phyloP scores from a whole-genome alignment of 2,888 invertebrate genomes.

The Tuta absoluta region DNA sequence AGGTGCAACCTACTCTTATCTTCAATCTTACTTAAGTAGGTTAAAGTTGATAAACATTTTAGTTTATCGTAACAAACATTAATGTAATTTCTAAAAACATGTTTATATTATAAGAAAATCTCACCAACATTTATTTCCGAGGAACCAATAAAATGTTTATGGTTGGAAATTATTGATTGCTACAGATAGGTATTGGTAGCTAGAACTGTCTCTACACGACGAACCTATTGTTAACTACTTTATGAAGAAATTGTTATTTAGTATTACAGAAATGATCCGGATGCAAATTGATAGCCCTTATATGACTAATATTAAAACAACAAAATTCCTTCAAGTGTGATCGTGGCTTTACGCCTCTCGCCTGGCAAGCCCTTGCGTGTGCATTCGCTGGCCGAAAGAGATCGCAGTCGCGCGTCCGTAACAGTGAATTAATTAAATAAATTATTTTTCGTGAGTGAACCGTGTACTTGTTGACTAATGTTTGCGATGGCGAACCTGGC shows the following conservation, averaged over 20 bases:
- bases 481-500: conserved; percentile 64
- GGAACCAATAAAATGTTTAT: no score
- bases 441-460: conserved; percentile 37
- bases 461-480: conserved; percentile 45
- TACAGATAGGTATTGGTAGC: not conserved
- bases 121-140: no score
- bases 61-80: no score
- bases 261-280: not conserved
- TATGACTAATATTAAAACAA: not conserved
- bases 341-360: conserved; percentile 23
- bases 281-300: conserved; percentile 1
- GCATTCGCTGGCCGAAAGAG: conserved; percentile 60
- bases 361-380: conserved; percentile 37
- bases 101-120: no score
- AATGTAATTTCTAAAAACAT: no score
- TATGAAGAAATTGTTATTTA: not conserved
- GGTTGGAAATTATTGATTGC: not conserved
- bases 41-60: no score
- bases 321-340: conserved; percentile 21
- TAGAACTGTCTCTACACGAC: not conserved
- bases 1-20: no score
- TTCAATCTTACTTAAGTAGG: no score
- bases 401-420: conserved; percentile 41
- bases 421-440: not conserved
- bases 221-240: not conserved